Evolutionary conservation across 2,113 vertebrate species (phyloP).

Genomic region (Pterophyllum scalare): DNA sequence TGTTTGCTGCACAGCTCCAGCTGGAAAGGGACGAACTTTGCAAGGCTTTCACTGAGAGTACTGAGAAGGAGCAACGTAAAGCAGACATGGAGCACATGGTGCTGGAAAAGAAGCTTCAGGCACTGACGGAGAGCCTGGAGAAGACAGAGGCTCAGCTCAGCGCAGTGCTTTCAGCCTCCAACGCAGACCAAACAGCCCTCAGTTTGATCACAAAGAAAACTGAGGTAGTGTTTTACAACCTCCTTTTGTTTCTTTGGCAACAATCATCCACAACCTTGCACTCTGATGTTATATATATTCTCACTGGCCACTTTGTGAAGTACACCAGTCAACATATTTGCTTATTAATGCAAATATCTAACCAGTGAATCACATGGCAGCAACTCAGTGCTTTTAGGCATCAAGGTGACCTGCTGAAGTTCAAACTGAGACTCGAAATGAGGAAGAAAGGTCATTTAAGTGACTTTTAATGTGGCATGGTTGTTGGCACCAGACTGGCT

Average conservation of each 20-base stretch:
- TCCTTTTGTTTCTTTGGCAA: neutral
- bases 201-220: conserved; percentile 79
- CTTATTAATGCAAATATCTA: neutral
- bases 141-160: conserved; percentile 87
- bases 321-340: neutral
- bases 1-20: conserved; percentile 83
- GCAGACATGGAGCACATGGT: conserved; percentile 82
- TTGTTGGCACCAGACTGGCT: too few species aligned
- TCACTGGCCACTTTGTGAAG: neutral
- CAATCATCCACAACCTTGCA: neutral
- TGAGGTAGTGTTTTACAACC: conserved; percentile 79
- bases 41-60: conserved; percentile 81
- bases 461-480: too few species aligned
- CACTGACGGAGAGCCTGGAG: conserved; percentile 77
- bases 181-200: conserved; percentile 82
- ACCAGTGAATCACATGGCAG: neutral
- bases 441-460: too few species aligned
- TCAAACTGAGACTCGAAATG: too few species aligned
- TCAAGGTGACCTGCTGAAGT: neutral
- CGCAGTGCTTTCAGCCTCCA: conserved; percentile 82
- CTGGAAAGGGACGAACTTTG: conserved; percentile 86
- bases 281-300: neutral
- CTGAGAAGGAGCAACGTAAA: conserved; percentile 86
- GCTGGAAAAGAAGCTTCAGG: conserved; percentile 85
- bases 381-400: neutral